These are phyloP conservation scores for Germaria angustata DNA, from an alignment of 2,888 invertebrate species.

Conservation along the genomic window DNA sequence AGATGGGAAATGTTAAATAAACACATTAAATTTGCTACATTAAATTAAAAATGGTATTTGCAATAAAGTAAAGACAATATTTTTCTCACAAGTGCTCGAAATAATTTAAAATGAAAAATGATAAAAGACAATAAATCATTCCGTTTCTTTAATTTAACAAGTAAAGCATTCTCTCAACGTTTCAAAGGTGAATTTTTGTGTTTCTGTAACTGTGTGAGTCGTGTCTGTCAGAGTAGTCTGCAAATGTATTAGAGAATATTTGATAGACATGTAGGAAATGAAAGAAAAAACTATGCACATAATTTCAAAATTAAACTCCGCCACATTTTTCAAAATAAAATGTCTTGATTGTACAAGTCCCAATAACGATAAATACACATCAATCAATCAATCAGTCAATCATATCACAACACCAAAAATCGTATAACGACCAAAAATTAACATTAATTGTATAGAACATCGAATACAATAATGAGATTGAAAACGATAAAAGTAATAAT, in stretches of 20 bases:
- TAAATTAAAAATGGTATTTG: constrained; percentile 36
- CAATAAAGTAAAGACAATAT: constrained; percentile 24
- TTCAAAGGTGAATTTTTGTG: neutral
- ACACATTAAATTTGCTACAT: constrained; percentile 20
- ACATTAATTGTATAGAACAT: constrained; percentile 21
- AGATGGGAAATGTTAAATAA: neutral
- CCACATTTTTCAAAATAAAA: constrained; percentile 14
- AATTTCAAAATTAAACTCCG: constrained; percentile 8
- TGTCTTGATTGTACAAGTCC: neutral
- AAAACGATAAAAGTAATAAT: too few relatives aligned
- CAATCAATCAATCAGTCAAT: constrained; percentile 38
- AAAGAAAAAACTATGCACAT: constrained; percentile 15
- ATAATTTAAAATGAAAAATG: neutral
- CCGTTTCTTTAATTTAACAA: constrained; percentile 15
- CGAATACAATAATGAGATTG: constrained; percentile 5
- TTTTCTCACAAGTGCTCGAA: too few relatives aligned
- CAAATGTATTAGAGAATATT: neutral
- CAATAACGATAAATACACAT: constrained; percentile 39
- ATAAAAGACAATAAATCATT: constrained; percentile 21
- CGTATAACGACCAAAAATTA: neutral
- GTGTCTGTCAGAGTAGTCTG: neutral
- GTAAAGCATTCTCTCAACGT: constrained; percentile 46
- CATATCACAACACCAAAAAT: constrained; percentile 49
- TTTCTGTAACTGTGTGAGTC: neutral
- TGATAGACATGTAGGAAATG: neutral